Evolutionary conservation across 2,113 vertebrate species (phyloP).

Genomic region (Equus przewalskii): DNA sequence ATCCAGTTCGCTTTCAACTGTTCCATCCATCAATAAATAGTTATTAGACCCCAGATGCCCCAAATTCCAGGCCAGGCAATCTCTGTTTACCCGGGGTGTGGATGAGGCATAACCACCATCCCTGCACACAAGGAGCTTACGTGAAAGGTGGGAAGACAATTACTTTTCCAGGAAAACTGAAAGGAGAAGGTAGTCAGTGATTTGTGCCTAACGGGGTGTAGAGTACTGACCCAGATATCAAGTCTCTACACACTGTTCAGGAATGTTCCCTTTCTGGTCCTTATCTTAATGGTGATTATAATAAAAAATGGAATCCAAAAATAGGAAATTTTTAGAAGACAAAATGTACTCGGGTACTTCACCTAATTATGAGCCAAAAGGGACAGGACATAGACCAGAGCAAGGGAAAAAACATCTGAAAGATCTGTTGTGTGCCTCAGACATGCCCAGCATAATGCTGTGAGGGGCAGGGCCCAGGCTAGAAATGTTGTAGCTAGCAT

Average conservation of each 20-base stretch:
- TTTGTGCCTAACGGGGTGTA: neutral
- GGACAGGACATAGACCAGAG: neutral
- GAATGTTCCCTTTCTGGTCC: neutral
- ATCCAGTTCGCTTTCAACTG: conserved; percentile 44
- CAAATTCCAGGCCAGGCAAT: neutral
- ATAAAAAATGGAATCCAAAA: neutral
- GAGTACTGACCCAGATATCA: neutral
- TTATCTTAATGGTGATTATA: neutral
- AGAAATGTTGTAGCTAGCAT: accelerated
- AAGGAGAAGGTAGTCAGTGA: neutral
- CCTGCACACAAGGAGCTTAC: neutral
- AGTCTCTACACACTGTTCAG: neutral
- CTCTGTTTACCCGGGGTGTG: neutral
- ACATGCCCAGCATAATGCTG: accelerated
- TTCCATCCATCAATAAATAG: conserved; percentile 29
- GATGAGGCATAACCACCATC: neutral
- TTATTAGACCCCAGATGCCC: neutral
- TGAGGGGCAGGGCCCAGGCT: accelerated
- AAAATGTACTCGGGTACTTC: neutral
- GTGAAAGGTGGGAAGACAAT: neutral
- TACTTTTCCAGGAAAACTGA: neutral
- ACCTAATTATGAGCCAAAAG: neutral
- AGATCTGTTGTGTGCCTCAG: neutral
- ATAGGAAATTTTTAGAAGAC: neutral
- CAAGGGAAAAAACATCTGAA: neutral